These are phyloP conservation scores for Saccopteryx leptura DNA, from an alignment of 2,113 vertebrate genomes.

Conservation along the genomic window DNA sequence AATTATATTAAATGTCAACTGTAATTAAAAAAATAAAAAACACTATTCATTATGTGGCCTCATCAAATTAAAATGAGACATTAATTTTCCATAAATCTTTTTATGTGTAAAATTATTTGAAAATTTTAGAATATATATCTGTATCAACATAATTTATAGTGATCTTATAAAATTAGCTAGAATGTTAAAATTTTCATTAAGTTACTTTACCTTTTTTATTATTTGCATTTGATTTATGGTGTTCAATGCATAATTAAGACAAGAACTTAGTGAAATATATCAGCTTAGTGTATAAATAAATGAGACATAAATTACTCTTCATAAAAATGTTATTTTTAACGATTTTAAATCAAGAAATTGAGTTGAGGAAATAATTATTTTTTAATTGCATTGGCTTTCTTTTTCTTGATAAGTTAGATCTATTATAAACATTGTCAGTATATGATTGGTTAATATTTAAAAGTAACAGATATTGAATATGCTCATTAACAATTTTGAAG, in stretches of 20 bases:
- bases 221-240: background rate
- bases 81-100: background rate
- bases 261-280: background rate
- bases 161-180: background rate
- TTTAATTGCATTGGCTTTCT: background rate
- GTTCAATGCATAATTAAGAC: background rate
- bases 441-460: background rate
- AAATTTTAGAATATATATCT: background rate
- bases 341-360: constrained; percentile 17
- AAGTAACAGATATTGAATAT: background rate
- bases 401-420: background rate
- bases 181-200: background rate
- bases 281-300: background rate
- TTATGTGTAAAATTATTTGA: background rate
- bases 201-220: background rate
- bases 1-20: background rate
- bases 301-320: background rate
- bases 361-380: background rate
- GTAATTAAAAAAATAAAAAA: background rate
- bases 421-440: background rate
- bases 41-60: background rate
- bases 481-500: background rate
- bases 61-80: background rate
- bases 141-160: background rate
- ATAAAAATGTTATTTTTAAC: constrained; percentile 8